A percentile compares a stretch with the other conserved stretches of the same genome.
phyloP scores from a whole-genome alignment of 2,113 vertebrate species.

The Acrocephalus kingi region DNA sequence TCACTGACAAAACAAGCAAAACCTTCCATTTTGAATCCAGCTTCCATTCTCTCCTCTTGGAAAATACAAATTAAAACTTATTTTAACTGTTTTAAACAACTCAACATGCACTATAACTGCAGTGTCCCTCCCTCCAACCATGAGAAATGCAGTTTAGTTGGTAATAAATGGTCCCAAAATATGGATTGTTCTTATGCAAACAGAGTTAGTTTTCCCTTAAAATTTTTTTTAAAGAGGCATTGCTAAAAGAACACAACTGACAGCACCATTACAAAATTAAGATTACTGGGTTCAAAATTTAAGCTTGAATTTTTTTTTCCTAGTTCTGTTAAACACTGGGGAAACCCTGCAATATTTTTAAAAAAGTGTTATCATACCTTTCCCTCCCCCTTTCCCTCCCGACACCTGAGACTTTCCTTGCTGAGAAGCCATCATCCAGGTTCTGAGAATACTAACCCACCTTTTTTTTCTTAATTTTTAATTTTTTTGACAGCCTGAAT shows the following conservation, averaged over 20 bases:
- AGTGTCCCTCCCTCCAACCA: slow-evolving; percentile 28
- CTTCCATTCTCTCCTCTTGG: slow-evolving; percentile 44
- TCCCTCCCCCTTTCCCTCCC: slow-evolving; percentile 65
- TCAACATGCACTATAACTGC: slow-evolving; percentile 59
- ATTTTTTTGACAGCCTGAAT: slow-evolving; percentile 79
- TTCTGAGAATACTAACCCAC: slow-evolving; percentile 78
- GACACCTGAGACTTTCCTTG: slow-evolving; percentile 72
- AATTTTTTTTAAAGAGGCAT: slow-evolving; percentile 73
- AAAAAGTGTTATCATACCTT: slow-evolving; percentile 65
- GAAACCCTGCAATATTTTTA: slow-evolving; percentile 73
- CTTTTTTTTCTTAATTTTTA: not conserved
- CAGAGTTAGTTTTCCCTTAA: slow-evolving; percentile 71
- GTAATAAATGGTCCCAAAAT: slow-evolving; percentile 81
- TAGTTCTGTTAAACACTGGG: slow-evolving; percentile 65
- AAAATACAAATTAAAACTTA: slow-evolving; percentile 37
- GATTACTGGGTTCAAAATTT: slow-evolving; percentile 83
- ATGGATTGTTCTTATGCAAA: slow-evolving; percentile 68
- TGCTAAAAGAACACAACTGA: slow-evolving; percentile 85
- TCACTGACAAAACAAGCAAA: slow-evolving; percentile 1
- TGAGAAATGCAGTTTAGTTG: slow-evolving; percentile 48
- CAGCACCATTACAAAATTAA: slow-evolving; percentile 92
- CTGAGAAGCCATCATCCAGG: slow-evolving; percentile 83
- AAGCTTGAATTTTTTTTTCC: slow-evolving; percentile 64
- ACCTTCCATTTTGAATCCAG: slow-evolving; percentile 46
- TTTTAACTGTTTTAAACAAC: slow-evolving; percentile 37